phyloP scores from a whole-genome alignment of 2,888 invertebrate genomes.

The Drosophila robusta region DNA sequence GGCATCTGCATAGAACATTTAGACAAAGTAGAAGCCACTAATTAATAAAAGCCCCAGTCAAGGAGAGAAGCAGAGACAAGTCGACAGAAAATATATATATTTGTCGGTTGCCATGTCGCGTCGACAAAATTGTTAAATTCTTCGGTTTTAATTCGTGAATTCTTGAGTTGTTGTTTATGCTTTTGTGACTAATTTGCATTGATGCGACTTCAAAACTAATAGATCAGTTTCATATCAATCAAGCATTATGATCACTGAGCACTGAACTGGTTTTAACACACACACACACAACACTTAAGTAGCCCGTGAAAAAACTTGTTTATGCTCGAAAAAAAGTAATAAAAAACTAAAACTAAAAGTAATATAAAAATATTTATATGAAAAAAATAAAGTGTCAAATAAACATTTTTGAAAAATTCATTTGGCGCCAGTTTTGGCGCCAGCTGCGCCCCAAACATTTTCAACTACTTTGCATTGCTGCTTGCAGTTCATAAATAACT shows the following conservation, averaged over 20 bases:
- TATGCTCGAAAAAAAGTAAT: constrained; percentile 6
- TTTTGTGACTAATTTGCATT: constrained; percentile 59
- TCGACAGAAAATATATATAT: constrained; percentile 7
- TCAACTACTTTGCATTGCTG: constrained; percentile 16
- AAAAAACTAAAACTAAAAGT: constrained; percentile 1
- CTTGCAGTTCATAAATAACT: constrained; percentile 51
- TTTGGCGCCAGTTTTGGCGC: constrained; percentile 61
- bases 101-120: constrained; percentile 5
- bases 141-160: constrained; percentile 8
- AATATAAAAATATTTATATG: neutral
- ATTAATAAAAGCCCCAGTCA: constrained; percentile 62
- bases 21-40: constrained; percentile 34
- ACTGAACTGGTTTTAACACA: constrained; percentile 58
- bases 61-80: constrained; percentile 41
- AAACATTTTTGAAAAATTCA: constrained; percentile 65
- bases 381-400: constrained; percentile 52
- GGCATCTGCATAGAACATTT: constrained; percentile 29
- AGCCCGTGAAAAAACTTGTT: constrained; percentile 47
- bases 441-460: constrained; percentile 41
- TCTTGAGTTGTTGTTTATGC: constrained; percentile 11
- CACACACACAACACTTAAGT: constrained; percentile 12
- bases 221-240: constrained; percentile 77
- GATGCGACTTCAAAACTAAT: constrained; percentile 62
- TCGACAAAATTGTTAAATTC: constrained; percentile 2
- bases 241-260: constrained; percentile 54